Evolutionary conservation across 1,140 invertebrate genomes (phyloP).

Genomic region (Diabrotica virgifera): DNA sequence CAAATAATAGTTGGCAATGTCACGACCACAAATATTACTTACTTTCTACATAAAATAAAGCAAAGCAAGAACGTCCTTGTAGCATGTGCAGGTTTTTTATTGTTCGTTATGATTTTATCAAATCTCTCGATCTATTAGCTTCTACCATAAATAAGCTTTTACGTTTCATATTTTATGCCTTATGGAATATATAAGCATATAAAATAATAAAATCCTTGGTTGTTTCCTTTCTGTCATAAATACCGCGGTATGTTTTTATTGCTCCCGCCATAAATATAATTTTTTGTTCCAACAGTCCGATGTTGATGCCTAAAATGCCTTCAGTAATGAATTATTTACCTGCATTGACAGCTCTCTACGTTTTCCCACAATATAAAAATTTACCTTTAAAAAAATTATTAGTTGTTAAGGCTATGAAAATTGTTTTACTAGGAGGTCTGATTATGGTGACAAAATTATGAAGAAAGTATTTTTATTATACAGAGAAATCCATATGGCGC

Average conservation of each 20-base stretch:
- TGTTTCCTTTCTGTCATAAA: conserved; percentile 15
- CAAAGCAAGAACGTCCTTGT: too few relatives aligned
- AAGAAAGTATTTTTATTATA: too few relatives aligned
- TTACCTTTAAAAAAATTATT: too few relatives aligned
- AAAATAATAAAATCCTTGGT: conserved; percentile 17
- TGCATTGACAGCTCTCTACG: too few relatives aligned
- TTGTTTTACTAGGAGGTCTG: too few relatives aligned
- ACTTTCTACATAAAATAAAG: too few relatives aligned
- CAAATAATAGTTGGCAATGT: too few relatives aligned
- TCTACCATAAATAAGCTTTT: conserved; percentile 8
- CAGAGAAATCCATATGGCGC: too few relatives aligned
- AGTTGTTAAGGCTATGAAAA: too few relatives aligned
- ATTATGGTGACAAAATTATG: too few relatives aligned
- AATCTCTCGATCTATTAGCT: conserved; percentile 1
- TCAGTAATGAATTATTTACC: not conserved
- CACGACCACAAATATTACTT: too few relatives aligned
- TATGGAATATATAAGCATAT: conserved; percentile 11
- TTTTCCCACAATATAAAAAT: too few relatives aligned
- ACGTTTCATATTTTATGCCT: conserved; percentile 17
- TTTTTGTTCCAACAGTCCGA: conserved; percentile 2
- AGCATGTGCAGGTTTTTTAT: not conserved
- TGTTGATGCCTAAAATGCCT: not conserved
- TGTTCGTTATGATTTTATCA: conserved; percentile 1
- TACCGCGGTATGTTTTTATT: conserved; percentile 13
- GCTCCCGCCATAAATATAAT: conserved; percentile 4